Percentiles rank a stretch among this genome's conserved stretches.
These are phyloP conservation scores for Archilochus colubris DNA, from an alignment of 2,113 vertebrate species.

Conservation along the genomic window DNA sequence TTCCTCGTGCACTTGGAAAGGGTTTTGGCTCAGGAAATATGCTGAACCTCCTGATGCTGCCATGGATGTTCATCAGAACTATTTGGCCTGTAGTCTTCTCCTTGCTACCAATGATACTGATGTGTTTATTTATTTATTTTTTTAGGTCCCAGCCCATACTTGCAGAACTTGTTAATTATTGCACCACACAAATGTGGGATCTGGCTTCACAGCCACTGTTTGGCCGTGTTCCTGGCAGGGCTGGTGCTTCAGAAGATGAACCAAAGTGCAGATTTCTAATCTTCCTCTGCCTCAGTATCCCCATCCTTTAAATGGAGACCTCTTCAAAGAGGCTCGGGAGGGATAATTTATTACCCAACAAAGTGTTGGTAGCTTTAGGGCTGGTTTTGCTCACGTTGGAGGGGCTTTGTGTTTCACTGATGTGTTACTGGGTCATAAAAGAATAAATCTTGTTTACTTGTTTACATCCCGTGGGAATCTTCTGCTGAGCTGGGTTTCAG, in stretches of 20 bases:
- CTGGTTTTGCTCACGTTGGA: not conserved
- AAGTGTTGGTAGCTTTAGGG: not conserved
- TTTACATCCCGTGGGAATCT: slow-evolving; percentile 48
- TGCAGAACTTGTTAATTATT: not conserved
- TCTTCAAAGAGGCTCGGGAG: not conserved
- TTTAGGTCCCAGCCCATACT: not conserved
- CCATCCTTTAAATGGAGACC: not conserved
- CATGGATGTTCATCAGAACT: rapidly evolving
- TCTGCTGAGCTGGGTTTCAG: not conserved
- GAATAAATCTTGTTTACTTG: slow-evolving; percentile 57
- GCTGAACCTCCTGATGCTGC: not conserved
- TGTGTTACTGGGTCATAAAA: not conserved
- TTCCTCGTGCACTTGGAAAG: not conserved
- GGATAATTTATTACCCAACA: not conserved
- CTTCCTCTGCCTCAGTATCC: not conserved
- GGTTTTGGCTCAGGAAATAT: not conserved
- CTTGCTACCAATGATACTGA: not conserved
- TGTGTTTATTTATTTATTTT: not conserved
- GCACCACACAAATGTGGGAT: rapidly evolving
- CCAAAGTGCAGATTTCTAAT: not conserved
- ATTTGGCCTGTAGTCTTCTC: not conserved
- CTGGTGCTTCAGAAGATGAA: not conserved
- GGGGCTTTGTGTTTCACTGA: not conserved
- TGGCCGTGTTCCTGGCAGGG: not conserved
- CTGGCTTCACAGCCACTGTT: not conserved